Evolutionary conservation across 2,113 vertebrate species (phyloP).

Genomic region (Upupa epops): DNA sequence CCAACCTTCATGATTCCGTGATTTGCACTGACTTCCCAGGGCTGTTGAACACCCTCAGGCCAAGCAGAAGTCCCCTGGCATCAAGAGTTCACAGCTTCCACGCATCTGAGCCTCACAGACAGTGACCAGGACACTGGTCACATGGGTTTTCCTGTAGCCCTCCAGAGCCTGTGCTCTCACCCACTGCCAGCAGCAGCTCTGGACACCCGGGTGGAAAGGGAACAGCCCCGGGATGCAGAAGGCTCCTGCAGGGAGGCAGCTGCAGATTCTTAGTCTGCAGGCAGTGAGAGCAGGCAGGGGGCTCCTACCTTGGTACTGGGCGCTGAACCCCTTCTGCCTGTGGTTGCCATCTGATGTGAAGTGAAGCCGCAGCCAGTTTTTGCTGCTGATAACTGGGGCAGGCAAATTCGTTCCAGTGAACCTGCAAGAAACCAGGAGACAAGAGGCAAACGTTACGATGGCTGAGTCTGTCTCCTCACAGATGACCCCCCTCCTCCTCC

Average conservation of each 20-base stretch:
- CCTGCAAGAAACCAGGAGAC: constrained; percentile 70
- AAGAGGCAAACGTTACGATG: background rate
- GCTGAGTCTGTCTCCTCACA: too few species aligned
- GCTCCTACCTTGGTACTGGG: constrained; percentile 92
- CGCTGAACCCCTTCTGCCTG: constrained; percentile 93
- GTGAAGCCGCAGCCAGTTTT: constrained; percentile 96
- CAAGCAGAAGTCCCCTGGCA: background rate
- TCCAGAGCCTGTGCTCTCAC: background rate
- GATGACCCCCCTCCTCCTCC: too few species aligned
- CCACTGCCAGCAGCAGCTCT: background rate
- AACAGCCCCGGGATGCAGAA: background rate
- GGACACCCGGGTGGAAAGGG: background rate
- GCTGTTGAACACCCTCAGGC: background rate
- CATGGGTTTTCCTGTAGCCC: fast-evolving
- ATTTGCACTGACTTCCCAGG: fast-evolving
- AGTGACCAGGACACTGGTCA: too few species aligned
- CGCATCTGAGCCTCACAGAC: fast-evolving
- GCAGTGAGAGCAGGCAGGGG: fast-evolving
- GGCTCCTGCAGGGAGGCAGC: fast-evolving
- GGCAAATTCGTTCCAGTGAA: constrained; percentile 94
- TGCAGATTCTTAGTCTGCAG: fast-evolving
- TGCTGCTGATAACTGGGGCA: constrained; percentile 96
- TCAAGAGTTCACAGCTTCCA: fast-evolving
- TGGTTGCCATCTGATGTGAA: constrained; percentile 97
- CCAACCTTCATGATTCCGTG: too few species aligned